These are phyloP conservation scores for Callospermophilus lateralis DNA, from an alignment of 2,113 vertebrate genomes.

Conservation along the genomic window DNA sequence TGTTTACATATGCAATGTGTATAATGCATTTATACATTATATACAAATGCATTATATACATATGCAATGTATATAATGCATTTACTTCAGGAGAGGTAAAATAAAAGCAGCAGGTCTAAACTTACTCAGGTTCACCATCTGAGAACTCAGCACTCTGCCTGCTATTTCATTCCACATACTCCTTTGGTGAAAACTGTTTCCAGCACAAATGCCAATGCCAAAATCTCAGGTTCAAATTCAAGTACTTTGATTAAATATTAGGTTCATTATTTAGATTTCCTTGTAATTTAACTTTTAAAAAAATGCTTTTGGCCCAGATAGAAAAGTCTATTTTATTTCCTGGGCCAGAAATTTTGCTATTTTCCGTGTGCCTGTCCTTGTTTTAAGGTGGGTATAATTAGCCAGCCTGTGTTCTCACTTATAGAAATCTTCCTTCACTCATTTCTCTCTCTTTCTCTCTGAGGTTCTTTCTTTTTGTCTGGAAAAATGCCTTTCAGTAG, in stretches of 20 bases:
- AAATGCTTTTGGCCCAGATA: neutral
- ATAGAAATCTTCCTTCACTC: neutral
- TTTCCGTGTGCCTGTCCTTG: neutral
- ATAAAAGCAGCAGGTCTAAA: neutral
- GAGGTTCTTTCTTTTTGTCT: neutral
- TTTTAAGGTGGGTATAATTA: neutral
- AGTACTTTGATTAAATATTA: neutral
- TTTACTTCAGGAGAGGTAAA: neutral
- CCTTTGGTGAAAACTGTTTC: neutral
- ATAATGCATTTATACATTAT: neutral
- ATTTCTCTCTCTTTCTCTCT: neutral
- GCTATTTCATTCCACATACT: neutral
- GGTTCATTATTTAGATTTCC: slow-evolving; percentile 13
- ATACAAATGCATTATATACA: too few relatives aligned
- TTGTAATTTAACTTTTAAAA: neutral
- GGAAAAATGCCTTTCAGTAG: neutral
- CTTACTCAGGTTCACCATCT: neutral
- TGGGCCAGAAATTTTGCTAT: neutral
- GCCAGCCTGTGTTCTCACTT: neutral
- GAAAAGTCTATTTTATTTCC: neutral
- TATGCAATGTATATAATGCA: neutral
- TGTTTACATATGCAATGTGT: neutral
- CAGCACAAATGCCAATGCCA: neutral
- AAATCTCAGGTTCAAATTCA: neutral
- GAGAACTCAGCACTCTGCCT: neutral